Evolutionary conservation across 2,797 vertebrate species (phyloP).

Genomic region (Mus caroli): DNA sequence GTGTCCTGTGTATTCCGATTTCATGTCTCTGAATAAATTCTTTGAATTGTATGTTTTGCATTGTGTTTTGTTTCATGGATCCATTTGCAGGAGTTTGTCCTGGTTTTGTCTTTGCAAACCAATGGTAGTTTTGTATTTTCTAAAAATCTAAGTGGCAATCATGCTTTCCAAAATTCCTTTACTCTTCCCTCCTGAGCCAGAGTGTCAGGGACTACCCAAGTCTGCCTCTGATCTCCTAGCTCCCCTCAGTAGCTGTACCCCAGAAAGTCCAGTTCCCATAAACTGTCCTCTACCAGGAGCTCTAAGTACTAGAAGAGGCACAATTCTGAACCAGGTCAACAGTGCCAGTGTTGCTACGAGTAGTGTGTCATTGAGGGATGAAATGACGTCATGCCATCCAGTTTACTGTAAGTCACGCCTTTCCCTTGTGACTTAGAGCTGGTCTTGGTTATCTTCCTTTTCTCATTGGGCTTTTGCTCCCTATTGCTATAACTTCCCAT

Average conservation of each 20-base stretch:
- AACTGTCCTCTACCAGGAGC: neutral
- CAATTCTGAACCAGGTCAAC: neutral
- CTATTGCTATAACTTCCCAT: too few relatives aligned
- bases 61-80: neutral
- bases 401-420: neutral
- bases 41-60: neutral
- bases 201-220: too few relatives aligned
- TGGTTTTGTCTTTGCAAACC: neutral
- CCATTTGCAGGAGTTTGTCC: neutral
- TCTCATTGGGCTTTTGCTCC: neutral
- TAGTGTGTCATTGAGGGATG: neutral
- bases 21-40: neutral
- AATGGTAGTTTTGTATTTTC: neutral
- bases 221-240: neutral
- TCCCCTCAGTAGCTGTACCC: neutral
- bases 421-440: neutral
- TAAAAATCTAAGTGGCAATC: neutral
- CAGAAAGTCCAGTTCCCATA: neutral
- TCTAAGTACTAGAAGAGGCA: neutral
- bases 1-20: neutral
- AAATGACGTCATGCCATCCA: neutral
- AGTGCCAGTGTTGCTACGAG: neutral
- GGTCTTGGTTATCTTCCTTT: neutral
- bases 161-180: neutral
- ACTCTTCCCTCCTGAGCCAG: neutral